Percentiles rank a stretch among this genome's conserved stretches.
These are phyloP conservation scores for Cliona cf. orientalis DNA, from an alignment of 37 sponge, comb jelly and placozoan species.

Conservation along the genomic window DNA sequence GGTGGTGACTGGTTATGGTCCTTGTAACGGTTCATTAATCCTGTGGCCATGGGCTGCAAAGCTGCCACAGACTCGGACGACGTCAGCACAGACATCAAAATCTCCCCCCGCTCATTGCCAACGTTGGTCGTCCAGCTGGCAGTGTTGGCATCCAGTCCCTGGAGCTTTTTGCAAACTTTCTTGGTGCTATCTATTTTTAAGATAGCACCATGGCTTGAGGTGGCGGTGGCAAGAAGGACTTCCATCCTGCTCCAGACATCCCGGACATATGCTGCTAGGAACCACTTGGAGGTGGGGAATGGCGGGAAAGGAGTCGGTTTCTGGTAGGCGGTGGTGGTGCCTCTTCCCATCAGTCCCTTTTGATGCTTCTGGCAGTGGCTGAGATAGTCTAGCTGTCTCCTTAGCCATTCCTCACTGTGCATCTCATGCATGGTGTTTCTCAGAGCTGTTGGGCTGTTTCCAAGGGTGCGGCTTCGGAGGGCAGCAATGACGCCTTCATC, in stretches of 20 bases:
- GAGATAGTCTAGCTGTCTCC: slow-evolving; percentile 19
- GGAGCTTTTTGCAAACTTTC: slow-evolving; percentile 58
- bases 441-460: slow-evolving; percentile 26
- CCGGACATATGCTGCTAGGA: slow-evolving; percentile 17
- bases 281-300: slow-evolving; percentile 13
- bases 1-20: slow-evolving; percentile 4
- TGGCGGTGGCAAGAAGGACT: slow-evolving; percentile 21
- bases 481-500: slow-evolving; percentile 6
- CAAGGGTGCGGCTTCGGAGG: slow-evolving; percentile 17
- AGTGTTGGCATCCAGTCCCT: slow-evolving; percentile 15
- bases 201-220: slow-evolving; percentile 32
- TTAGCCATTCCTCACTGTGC: slow-evolving; percentile 26
- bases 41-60: slow-evolving; percentile 23
- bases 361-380: slow-evolving; percentile 33
- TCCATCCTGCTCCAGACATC: slow-evolving; percentile 33
- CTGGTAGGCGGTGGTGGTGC: neutral
- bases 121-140: slow-evolving; percentile 62
- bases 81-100: slow-evolving; percentile 45
- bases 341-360: neutral
- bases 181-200: slow-evolving; percentile 59
- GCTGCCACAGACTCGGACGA: neutral
- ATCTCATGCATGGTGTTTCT: neutral
- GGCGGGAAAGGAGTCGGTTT: neutral
- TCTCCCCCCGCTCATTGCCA: slow-evolving; percentile 64
- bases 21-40: slow-evolving; percentile 33